These are phyloP conservation scores for Danio albolineatus DNA, from an alignment of 2,797 vertebrate species.

Conservation along the genomic window DNA sequence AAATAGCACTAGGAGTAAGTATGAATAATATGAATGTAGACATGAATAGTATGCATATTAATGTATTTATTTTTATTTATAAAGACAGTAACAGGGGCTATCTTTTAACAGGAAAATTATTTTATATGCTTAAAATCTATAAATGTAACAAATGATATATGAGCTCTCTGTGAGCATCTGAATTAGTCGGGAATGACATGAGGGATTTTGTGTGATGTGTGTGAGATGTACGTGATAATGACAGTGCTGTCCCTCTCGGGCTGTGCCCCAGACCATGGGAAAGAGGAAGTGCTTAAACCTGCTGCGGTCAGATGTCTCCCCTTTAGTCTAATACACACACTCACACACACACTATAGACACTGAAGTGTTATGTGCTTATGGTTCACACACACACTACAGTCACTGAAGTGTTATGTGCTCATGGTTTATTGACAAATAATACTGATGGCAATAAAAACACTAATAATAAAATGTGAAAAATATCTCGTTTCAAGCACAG, in stretches of 20 bases:
- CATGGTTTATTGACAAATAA: neutral
- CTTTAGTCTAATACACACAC: neutral
- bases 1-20: too few relatives aligned
- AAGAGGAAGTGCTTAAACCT: conserved; percentile 41
- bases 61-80: too few relatives aligned
- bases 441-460: too few relatives aligned
- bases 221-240: neutral
- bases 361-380: neutral
- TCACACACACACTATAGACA: neutral
- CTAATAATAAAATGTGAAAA: too few relatives aligned
- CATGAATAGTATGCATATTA: too few relatives aligned
- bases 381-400: neutral
- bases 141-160: too few relatives aligned
- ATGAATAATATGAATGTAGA: too few relatives aligned
- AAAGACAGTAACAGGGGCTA: too few relatives aligned
- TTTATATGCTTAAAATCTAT: too few relatives aligned
- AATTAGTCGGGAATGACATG: neutral
- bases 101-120: too few relatives aligned
- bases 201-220: conserved; percentile 32
- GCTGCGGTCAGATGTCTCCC: conserved; percentile 49
- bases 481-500: too few relatives aligned
- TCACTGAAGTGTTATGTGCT: too few relatives aligned
- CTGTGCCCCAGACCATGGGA: conserved; percentile 37
- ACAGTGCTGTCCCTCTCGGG: conserved; percentile 18
- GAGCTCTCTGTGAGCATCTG: neutral